These are phyloP conservation scores for Avahi laniger DNA, from an alignment of 2,797 vertebrate genomes.

Conservation along the genomic window DNA sequence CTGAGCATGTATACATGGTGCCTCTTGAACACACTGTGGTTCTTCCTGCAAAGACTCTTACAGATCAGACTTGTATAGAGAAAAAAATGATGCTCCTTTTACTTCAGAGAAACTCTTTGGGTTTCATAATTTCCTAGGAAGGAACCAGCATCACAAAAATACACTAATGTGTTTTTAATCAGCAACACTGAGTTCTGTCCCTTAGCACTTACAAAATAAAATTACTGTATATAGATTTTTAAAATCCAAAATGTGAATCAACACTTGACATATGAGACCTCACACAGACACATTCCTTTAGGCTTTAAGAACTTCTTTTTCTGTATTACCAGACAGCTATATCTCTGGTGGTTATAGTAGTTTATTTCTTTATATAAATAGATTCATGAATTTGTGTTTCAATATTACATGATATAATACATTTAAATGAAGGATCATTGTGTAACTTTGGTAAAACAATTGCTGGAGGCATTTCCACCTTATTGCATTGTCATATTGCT, in stretches of 20 bases:
- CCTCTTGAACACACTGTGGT: neutral
- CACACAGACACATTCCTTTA: neutral
- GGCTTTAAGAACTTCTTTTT: neutral
- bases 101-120: neutral
- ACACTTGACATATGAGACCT: neutral
- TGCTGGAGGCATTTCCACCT: neutral
- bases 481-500: neutral
- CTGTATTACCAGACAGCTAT: neutral
- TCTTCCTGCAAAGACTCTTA: neutral
- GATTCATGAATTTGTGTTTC: constrained; percentile 9
- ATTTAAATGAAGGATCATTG: neutral
- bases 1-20: neutral
- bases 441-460: constrained; percentile 18
- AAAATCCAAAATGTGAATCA: constrained; percentile 14
- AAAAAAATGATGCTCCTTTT: neutral
- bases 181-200: neutral
- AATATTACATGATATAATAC: neutral
- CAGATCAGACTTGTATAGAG: neutral
- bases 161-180: neutral
- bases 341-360: neutral
- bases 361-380: constrained; percentile 9
- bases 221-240: neutral
- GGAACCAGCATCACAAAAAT: neutral
- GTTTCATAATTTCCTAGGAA: constrained; percentile 16
- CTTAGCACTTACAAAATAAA: constrained; percentile 24